These are phyloP conservation scores for Natator depressus DNA, from an alignment of 2,113 vertebrate species.

Conservation along the genomic window DNA sequence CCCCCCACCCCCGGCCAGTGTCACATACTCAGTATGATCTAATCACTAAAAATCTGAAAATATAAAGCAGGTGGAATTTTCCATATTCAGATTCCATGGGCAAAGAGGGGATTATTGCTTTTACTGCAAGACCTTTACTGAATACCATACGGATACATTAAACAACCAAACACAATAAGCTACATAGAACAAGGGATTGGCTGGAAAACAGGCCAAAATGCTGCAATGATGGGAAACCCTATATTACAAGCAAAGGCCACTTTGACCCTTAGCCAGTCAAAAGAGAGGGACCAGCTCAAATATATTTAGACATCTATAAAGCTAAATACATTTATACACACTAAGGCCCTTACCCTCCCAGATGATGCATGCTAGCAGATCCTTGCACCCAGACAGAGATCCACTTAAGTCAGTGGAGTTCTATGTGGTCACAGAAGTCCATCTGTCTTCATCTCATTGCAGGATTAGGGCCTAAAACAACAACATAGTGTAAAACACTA, in stretches of 20 bases:
- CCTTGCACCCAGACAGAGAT: background rate
- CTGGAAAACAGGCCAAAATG: slow-evolving; percentile 1
- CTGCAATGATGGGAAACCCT: background rate
- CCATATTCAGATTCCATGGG: slow-evolving; percentile 38
- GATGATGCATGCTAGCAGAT: background rate
- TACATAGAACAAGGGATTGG: background rate
- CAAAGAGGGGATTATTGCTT: slow-evolving; percentile 18
- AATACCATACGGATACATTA: background rate
- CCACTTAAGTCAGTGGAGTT: background rate
- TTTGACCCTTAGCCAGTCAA: background rate
- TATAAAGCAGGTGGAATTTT: slow-evolving; percentile 14
- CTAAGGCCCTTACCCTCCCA: background rate
- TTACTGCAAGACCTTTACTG: slow-evolving; percentile 48
- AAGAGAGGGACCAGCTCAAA: background rate
- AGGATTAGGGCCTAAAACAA: background rate
- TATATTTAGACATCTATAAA: background rate
- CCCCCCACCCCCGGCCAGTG: background rate
- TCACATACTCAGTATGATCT: background rate
- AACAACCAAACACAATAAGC: background rate
- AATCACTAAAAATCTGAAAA: background rate
- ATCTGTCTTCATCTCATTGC: background rate
- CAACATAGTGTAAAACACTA: background rate
- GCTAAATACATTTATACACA: background rate
- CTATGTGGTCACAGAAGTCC: background rate
- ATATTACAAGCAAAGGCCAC: slow-evolving; percentile 13